Percentiles rank a stretch among this genome's conserved stretches.
Conservation (phyloP, 2,113 vertebrate species). For the Mustelus asterias region DNA sequence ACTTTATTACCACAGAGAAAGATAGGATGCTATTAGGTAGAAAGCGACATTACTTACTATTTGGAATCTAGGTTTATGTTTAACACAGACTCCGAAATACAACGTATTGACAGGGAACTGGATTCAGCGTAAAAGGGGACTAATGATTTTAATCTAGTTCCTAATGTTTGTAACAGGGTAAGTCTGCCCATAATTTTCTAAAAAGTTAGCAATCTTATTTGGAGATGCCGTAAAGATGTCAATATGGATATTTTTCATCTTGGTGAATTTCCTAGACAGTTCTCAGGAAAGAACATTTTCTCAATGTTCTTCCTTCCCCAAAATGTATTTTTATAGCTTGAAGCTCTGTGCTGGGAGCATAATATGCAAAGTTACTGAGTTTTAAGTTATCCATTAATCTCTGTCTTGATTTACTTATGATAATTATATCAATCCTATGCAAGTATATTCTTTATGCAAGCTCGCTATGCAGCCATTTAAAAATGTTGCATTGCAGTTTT, state of each 20-base stretch:
- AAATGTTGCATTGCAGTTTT: background rate
- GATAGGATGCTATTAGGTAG: background rate
- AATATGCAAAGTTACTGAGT: background rate
- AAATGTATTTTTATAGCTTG: background rate
- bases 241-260: background rate
- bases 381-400: background rate
- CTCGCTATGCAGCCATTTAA: background rate
- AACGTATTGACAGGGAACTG: background rate
- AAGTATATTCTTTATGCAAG: background rate
- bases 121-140: background rate
- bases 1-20: background rate
- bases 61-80: background rate
- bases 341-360: background rate
- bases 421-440: background rate
- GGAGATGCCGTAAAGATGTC: background rate
- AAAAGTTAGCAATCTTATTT: background rate
- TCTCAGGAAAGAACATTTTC: background rate
- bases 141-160: background rate
- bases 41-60: background rate
- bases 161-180: background rate
- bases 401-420: background rate
- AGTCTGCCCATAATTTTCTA: background rate
- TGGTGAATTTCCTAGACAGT: background rate
- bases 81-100: background rate
- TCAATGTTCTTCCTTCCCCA: background rate